Evolutionary conservation across 2,888 invertebrate genomes (phyloP).

Genomic region (Microdon myrmicae): DNA sequence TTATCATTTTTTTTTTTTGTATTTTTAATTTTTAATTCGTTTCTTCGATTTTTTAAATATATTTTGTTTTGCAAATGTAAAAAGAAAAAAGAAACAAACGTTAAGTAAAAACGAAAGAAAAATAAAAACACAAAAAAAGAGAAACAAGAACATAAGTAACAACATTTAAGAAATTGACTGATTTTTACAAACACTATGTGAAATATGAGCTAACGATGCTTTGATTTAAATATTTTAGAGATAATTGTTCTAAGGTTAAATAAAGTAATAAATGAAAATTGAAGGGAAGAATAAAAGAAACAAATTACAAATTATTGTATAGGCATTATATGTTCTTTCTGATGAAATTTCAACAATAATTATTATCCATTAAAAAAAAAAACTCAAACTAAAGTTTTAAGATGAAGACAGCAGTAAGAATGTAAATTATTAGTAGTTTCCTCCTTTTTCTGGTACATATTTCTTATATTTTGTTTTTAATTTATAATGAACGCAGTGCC

Average conservation of each 20-base stretch:
- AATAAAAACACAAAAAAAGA: conserved; percentile 36
- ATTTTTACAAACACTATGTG: conserved; percentile 53
- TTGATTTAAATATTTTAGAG: conserved; percentile 51
- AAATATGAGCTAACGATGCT: conserved; percentile 54
- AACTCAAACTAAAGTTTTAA: conserved; percentile 50
- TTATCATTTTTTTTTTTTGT: background rate
- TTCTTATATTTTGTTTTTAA: conserved; percentile 60
- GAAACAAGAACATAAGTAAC: conserved; percentile 53
- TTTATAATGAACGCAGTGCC: conserved; percentile 66
- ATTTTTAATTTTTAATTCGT: background rate
- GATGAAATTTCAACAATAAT: conserved; percentile 52
- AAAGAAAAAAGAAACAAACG: too few species aligned
- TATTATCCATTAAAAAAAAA: conserved; percentile 45
- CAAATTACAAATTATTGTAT: conserved; percentile 43
- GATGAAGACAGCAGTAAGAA: conserved; percentile 44
- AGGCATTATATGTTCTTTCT: conserved; percentile 50
- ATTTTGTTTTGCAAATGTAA: conserved; percentile 39
- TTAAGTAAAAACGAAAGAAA: conserved; percentile 13
- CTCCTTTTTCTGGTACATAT: conserved; percentile 57
- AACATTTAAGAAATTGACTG: conserved; percentile 54
- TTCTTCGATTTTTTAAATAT: too few species aligned
- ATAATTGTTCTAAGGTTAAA: conserved; percentile 49
- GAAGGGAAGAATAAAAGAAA: conserved; percentile 2
- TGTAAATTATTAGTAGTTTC: conserved; percentile 40
- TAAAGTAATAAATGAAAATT: conserved; percentile 5